Percentiles rank a stretch among this genome's conserved stretches.
Conservation (phyloP, 2,888 invertebrate genomes). For the Lepidocyrtoides sp. region DNA sequence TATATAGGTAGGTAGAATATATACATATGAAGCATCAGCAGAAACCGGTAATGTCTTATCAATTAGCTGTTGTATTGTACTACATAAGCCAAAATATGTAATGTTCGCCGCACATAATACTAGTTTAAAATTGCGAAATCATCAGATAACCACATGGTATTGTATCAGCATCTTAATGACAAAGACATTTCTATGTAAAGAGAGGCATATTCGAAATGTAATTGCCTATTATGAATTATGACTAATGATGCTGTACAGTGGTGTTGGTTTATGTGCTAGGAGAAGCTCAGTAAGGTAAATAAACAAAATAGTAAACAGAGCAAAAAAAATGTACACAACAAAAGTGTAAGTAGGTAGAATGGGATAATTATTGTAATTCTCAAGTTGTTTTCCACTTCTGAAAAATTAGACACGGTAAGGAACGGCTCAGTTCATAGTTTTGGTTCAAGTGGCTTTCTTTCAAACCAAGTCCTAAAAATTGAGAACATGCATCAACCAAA, state of each 20-base stretch:
- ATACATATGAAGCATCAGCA: neutral
- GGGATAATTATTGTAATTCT: neutral
- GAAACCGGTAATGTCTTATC: too few species aligned
- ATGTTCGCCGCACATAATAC: neutral
- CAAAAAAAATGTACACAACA: neutral
- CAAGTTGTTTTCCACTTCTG: neutral
- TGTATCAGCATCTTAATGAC: neutral
- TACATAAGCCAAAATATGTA: neutral
- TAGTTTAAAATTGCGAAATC: neutral
- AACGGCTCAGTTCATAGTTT: neutral
- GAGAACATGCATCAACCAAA: neutral
- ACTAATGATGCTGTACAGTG: too few species aligned
- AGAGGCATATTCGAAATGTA: neutral
- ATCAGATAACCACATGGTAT: constrained; percentile 10
- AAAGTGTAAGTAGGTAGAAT: neutral
- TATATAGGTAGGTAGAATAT: too few species aligned
- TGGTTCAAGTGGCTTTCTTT: constrained; percentile 26
- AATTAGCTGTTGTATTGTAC: neutral
- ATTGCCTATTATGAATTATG: too few species aligned
- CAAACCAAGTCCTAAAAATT: neutral
- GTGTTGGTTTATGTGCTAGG: too few species aligned
- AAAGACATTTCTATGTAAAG: neutral
- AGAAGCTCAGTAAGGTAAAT: too few species aligned
- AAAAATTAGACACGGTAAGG: neutral
- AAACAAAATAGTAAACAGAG: neutral